Conservation (phyloP, 2,888 invertebrate species). For the Belgica antarctica region DNA sequence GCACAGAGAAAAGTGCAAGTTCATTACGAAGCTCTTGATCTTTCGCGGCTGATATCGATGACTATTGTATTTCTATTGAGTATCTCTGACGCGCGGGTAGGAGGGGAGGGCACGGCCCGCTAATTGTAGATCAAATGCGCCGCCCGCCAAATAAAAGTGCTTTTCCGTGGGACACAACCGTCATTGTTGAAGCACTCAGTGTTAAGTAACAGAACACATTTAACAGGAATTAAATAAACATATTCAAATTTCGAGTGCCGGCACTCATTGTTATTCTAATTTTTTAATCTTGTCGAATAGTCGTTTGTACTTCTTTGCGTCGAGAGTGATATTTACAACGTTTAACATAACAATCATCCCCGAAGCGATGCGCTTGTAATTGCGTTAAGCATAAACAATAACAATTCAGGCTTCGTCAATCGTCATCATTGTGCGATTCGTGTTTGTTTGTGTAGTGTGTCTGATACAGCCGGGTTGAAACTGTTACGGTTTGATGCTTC, state of each 20-base stretch:
- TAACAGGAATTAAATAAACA: conserved; percentile 35
- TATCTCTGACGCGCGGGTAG: background rate
- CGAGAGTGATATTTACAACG: conserved; percentile 26
- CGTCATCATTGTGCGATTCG: background rate
- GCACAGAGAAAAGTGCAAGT: conserved; percentile 37
- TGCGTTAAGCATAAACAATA: conserved; percentile 26
- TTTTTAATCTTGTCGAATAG: conserved; percentile 14
- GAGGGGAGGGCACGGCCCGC: background rate
- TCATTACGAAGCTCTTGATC: conserved; percentile 31
- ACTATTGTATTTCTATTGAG: background rate
- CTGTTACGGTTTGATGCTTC: background rate
- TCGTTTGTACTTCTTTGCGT: background rate
- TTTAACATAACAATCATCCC: conserved; percentile 28
- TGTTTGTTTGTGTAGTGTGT: conserved; percentile 5
- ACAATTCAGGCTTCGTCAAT: background rate
- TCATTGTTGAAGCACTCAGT: background rate
- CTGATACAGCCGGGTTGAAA: background rate
- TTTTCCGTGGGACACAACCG: conserved; percentile 3
- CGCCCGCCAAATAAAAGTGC: background rate
- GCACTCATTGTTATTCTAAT: conserved; percentile 43
- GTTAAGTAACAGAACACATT: background rate
- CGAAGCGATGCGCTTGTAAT: conserved; percentile 12
- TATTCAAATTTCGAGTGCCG: conserved; percentile 35
- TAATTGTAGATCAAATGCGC: conserved; percentile 36
- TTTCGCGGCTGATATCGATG: conserved; percentile 6